These are phyloP conservation scores for Phrynocephalus forsythii DNA, from an alignment of 2,797 vertebrate genomes.

Conservation along the genomic window DNA sequence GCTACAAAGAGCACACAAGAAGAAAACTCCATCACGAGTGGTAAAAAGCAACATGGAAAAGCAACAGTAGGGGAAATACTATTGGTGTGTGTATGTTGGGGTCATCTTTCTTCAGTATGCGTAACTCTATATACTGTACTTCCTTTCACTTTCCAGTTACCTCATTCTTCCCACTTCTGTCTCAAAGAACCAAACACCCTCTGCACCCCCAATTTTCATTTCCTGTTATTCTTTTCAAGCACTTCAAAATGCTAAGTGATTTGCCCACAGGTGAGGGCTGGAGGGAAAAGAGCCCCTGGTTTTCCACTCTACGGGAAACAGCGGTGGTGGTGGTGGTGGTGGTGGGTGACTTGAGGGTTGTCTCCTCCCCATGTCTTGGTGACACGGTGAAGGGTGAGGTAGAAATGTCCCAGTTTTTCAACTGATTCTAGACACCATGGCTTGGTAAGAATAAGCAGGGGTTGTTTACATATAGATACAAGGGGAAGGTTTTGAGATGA, in stretches of 20 bases:
- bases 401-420: not conserved
- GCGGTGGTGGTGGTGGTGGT: no score
- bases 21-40: no score
- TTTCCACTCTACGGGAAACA: conserved; percentile 8
- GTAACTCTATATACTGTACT: not conserved
- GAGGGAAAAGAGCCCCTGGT: not conserved
- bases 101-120: not conserved
- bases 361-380: conserved; percentile 13
- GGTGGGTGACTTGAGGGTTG: not conserved
- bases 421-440: not conserved
- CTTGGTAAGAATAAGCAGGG: conserved; percentile 2
- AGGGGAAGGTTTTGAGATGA: not conserved
- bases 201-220: not conserved
- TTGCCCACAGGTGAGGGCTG: not conserved
- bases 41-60: no score
- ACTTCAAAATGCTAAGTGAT: not conserved
- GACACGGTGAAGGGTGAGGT: not conserved
- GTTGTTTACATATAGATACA: conserved; percentile 9
- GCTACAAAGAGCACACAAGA: no score
- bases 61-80: no score
- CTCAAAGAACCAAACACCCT: not conserved
- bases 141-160: not conserved
- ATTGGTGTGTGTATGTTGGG: no score
- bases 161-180: not conserved
- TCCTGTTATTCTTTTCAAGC: not conserved